Percentiles rank a stretch among this genome's conserved stretches.
These are phyloP conservation scores for Sebastolobus alascanus DNA, from an alignment of 2,797 vertebrate genomes.

Conservation along the genomic window DNA sequence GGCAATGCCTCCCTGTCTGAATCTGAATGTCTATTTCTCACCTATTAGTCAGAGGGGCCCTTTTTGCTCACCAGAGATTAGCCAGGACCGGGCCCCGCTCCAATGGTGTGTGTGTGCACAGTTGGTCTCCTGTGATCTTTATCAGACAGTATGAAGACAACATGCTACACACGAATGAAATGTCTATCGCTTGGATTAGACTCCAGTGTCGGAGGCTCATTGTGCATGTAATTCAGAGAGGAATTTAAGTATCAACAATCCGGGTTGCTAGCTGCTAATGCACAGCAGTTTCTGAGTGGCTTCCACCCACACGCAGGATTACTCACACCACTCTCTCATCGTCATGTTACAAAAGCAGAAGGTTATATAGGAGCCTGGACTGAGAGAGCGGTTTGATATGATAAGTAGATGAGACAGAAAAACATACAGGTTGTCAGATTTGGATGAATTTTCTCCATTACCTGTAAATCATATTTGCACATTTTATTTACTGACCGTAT, in stretches of 20 bases:
- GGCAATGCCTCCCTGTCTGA: slow-evolving; percentile 61
- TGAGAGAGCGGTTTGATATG: slow-evolving; percentile 1
- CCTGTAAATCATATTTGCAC: neutral
- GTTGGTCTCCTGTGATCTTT: slow-evolving; percentile 31
- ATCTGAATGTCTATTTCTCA: slow-evolving; percentile 58
- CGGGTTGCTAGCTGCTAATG: slow-evolving; percentile 30
- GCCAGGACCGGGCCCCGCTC: slow-evolving; percentile 13
- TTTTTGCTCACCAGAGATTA: slow-evolving; percentile 31
- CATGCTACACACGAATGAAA: slow-evolving; percentile 10
- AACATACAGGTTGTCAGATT: slow-evolving; percentile 1
- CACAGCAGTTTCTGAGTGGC: slow-evolving; percentile 53
- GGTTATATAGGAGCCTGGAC: slow-evolving; percentile 19
- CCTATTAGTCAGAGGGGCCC: slow-evolving; percentile 34
- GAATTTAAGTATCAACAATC: slow-evolving; percentile 45
- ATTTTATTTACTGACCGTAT: neutral
- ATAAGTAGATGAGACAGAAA: neutral
- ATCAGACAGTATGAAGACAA: slow-evolving; percentile 13
- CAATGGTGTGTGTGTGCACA: slow-evolving; percentile 1
- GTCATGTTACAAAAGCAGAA: slow-evolving; percentile 33
- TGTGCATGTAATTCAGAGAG: slow-evolving; percentile 45
- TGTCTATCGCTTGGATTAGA: slow-evolving; percentile 34
- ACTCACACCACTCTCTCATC: slow-evolving; percentile 14
- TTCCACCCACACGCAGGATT: slow-evolving; percentile 51
- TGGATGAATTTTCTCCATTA: neutral
- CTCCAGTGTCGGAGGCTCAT: slow-evolving; percentile 19